Conservation (phyloP, 2,113 vertebrate species). For the Hemiscyllium ocellatum region DNA sequence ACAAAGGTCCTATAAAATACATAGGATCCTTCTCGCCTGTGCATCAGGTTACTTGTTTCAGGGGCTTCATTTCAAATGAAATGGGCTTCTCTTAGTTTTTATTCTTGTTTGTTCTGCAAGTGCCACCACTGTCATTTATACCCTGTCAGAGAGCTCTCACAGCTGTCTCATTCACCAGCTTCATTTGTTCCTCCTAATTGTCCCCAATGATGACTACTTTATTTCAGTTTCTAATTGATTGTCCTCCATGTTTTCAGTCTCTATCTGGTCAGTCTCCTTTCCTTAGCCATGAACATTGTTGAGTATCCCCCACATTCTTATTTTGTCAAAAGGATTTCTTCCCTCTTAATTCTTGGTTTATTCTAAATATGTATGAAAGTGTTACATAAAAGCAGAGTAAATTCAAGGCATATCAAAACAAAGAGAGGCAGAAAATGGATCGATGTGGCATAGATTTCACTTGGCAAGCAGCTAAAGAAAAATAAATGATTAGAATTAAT, state of each 20-base stretch:
- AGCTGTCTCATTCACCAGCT: background rate
- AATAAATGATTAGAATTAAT: background rate
- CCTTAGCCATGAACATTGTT: background rate
- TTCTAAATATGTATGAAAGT: background rate
- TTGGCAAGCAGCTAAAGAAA: background rate
- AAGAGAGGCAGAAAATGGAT: background rate
- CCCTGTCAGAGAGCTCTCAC: background rate
- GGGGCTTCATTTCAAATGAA: background rate
- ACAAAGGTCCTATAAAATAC: background rate
- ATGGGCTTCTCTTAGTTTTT: background rate
- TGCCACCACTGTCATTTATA: background rate
- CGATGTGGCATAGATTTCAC: background rate
- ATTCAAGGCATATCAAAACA: background rate
- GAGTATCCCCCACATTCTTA: background rate
- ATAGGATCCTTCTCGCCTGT: background rate
- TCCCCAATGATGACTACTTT: background rate
- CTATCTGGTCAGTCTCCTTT: background rate
- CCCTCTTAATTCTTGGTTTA: background rate
- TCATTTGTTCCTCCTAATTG: background rate
- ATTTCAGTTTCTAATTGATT: background rate
- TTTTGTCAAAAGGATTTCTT: background rate
- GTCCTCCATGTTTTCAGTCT: background rate
- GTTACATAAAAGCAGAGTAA: background rate
- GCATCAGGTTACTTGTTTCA: background rate
- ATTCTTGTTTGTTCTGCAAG: background rate